phyloP scores from a whole-genome alignment of 2,888 invertebrate species.

The Kuschelorhynchus macadamiae region DNA sequence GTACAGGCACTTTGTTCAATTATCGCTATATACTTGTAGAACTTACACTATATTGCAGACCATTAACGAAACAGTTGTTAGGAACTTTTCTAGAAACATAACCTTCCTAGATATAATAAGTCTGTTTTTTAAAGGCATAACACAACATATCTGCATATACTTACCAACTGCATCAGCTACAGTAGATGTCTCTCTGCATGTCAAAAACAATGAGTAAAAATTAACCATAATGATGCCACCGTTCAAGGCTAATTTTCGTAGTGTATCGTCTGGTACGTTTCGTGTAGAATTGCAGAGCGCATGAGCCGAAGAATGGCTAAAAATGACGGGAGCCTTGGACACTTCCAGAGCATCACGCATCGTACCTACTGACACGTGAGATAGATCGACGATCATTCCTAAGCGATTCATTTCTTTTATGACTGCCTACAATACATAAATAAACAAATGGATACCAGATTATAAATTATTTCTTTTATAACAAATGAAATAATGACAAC shows the following conservation, averaged over 20 bases:
- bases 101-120: background rate
- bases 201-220: constrained; percentile 85
- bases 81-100: background rate
- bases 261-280: constrained; percentile 85
- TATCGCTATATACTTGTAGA: background rate
- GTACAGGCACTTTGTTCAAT: no score
- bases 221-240: constrained; percentile 90
- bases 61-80: background rate
- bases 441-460: constrained; percentile 4
- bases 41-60: background rate
- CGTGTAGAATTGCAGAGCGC: constrained; percentile 85
- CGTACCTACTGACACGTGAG: constrained; percentile 84
- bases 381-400: constrained; percentile 89
- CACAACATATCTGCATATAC: constrained; percentile 54
- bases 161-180: constrained; percentile 86
- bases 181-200: constrained; percentile 81
- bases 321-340: constrained; percentile 86
- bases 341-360: constrained; percentile 85
- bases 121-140: no score
- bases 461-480: no score
- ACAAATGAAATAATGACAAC: no score
- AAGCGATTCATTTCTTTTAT: constrained; percentile 78
- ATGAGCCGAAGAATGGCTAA: constrained; percentile 88
- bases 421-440: constrained; percentile 73
- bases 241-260: constrained; percentile 81